These are phyloP conservation scores for Amniataba percoides DNA, from an alignment of 2,797 vertebrate genomes.

Conservation along the genomic window DNA sequence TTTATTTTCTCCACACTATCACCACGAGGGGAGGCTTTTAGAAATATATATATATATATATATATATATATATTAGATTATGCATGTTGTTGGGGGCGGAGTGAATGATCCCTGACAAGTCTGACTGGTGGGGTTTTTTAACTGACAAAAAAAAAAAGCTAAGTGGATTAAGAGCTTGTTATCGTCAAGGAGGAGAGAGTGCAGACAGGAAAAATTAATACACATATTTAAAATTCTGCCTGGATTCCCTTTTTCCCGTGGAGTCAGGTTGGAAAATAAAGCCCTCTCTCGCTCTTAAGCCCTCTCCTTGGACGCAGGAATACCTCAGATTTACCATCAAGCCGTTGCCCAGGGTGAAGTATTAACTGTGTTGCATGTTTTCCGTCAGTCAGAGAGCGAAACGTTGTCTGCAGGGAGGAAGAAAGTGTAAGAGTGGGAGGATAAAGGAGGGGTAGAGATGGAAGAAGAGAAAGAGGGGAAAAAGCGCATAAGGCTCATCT, in stretches of 20 bases:
- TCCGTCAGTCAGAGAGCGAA: constrained; percentile 57
- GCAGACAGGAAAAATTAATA: constrained; percentile 56
- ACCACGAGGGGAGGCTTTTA: constrained; percentile 52
- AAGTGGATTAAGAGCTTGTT: constrained; percentile 76
- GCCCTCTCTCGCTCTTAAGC: constrained; percentile 35
- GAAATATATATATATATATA: constrained; percentile 22
- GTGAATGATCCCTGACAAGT: constrained; percentile 60
- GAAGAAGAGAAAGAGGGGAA: constrained; percentile 17
- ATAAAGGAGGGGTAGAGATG: constrained; percentile 28
- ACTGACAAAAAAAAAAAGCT: constrained; percentile 47
- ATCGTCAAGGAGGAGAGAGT: constrained; percentile 53
- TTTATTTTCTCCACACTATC: constrained; percentile 45
- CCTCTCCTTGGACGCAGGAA: constrained; percentile 57
- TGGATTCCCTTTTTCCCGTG: constrained; percentile 37
- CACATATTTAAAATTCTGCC: constrained; percentile 45
- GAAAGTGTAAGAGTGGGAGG: constrained; percentile 28
- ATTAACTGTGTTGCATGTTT: constrained; percentile 53
- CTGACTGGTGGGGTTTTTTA: constrained; percentile 43
- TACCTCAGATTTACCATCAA: constrained; percentile 62
- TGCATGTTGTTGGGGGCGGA: constrained; percentile 42
- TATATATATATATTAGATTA: constrained; percentile 57
- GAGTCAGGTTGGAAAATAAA: constrained; percentile 49
- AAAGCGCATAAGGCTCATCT: constrained; percentile 30
- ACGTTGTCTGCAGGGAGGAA: constrained; percentile 31
- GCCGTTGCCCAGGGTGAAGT: constrained; percentile 58